Evolutionary conservation across 92 coral and sea anemone genomes (phyloP), one percentile per base, ranked within the genome.

Genomic region (Zoanthus gigantus): DNA sequence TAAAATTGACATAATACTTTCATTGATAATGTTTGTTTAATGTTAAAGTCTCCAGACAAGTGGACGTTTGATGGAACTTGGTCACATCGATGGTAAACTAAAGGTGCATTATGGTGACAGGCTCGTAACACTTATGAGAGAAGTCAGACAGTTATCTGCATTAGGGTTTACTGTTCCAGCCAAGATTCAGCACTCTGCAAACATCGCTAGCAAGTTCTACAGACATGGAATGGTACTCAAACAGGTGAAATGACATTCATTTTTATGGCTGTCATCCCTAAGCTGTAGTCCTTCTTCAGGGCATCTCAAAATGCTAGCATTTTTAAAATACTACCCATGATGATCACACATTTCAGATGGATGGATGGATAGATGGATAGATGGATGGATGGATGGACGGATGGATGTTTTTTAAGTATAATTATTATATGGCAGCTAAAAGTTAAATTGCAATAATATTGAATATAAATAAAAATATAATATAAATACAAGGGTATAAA

Each of bases 91-190:
- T 88, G 99, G 99, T 5, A 97, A 97, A 69, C 87, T 97, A 71
- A 90, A 92, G 83, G 99, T 97, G 29, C 99, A 97, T 76, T 97
- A 97, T 92, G 98, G 99, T 37, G 99, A 97, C 82, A 89, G 99
- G 76, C 96, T 97, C 42, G 99, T 97, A 6, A 97, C 99, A 16
- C 94, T 97, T 58, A 97, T 97, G 95, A 90, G 99, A 56, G 99
- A 97, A 75, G 99, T 97, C 61, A 92, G 99, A 31, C 99, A 97
- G 85, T 95, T 97, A 46, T 92, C 94, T 47, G 97, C 99, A 44
- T 80, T 97, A 80, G 99, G 99, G 42, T 97, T 97, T 89, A 89
- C 90, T 57, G 93, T 97, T 34, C 99, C 99, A 42, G 93, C 97
- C 74, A 97, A 97, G 90, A 95, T 97, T 37, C 99, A 95, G 73